Base-by-base conservation (phyloP, 64 coral and sea anemone genomes). In the Montipora capricornis region DNA sequence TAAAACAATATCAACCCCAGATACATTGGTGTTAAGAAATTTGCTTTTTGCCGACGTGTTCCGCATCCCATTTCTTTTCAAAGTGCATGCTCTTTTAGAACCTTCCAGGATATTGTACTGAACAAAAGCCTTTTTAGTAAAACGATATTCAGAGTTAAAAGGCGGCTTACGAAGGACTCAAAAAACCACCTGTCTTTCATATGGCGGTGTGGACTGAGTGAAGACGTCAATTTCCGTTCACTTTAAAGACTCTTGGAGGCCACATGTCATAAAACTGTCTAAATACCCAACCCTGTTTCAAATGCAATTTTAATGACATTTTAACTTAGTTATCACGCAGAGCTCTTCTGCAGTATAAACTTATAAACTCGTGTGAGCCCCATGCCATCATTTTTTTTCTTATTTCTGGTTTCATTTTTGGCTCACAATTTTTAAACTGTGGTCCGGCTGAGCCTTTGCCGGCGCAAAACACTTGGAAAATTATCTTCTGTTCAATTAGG, bases 111-210 rank as follows among this genome's bases (percentile, higher is more conserved):
- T 73, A 50, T 71, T 50, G 71, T 49, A n/a, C 19, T 13, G 76
- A 73, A 86, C 82, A 73, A 86, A 64, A 86, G 66, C 64, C 24
- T 44, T 82, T 70, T 71, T 86, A 9, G 17, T 45, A 86, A 86
- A 86, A 50, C 71, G 44, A 86, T 86, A 86, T 86, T 51, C 82
- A 70, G 49, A 49, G 67, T 73, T 86, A 68, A 70, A 47, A 86
- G 19, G 17, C 82, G 82, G 66, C 82, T 50, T 73, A 20, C 7
- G 5, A 50, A 49, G 17, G 76, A 11, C 44, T 49, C 47, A 37
- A 22, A 86, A 73, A 20, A 60, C 37, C 82, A 86, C 61, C 62
- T 86, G 82, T 86, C n/a, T 20, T 1, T 3, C 66, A 9, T 49
- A 71, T 86, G 82, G 82, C 45, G 82, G 45, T 11, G 9, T 64